Conservation (phyloP, 2,888 invertebrate genomes). For the Harpalus rubripes region DNA sequence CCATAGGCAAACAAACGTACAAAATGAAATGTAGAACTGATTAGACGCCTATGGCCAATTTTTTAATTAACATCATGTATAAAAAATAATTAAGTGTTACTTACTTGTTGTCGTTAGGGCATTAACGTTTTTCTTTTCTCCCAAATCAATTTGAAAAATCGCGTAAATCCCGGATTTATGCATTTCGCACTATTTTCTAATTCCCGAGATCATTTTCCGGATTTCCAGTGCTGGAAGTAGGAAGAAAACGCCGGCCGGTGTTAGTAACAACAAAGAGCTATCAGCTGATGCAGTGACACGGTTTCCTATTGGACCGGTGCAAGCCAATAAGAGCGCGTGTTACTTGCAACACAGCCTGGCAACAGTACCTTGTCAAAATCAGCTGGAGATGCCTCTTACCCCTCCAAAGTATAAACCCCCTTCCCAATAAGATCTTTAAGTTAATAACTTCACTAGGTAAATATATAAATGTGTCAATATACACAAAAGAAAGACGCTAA, state of each 20-base stretch:
- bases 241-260: constrained; percentile 50
- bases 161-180: not conserved
- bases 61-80: too few species aligned
- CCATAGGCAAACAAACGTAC: too few species aligned
- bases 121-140: not conserved
- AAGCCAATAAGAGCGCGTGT: constrained; percentile 52
- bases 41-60: too few species aligned
- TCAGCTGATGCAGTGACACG: constrained; percentile 63
- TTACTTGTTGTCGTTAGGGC: not conserved
- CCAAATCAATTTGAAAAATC: not conserved
- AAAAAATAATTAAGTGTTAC: not conserved
- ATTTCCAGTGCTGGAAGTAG: constrained; percentile 31
- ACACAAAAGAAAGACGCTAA: too few species aligned
- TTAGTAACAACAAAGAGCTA: constrained; percentile 61
- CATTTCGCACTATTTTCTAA: not conserved
- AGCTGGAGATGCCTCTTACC: constrained; percentile 47
- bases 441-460: too few species aligned
- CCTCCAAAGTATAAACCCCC: not conserved
- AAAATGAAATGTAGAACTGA: too few species aligned
- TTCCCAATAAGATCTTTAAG: too few species aligned
- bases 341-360: constrained; percentile 59
- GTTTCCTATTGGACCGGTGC: constrained; percentile 37
- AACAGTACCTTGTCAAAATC: constrained; percentile 65
- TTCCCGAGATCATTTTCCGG: not conserved
- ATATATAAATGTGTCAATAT: too few species aligned